Conservation (phyloP, 2,888 invertebrate species). For the Hesperia comma region DNA sequence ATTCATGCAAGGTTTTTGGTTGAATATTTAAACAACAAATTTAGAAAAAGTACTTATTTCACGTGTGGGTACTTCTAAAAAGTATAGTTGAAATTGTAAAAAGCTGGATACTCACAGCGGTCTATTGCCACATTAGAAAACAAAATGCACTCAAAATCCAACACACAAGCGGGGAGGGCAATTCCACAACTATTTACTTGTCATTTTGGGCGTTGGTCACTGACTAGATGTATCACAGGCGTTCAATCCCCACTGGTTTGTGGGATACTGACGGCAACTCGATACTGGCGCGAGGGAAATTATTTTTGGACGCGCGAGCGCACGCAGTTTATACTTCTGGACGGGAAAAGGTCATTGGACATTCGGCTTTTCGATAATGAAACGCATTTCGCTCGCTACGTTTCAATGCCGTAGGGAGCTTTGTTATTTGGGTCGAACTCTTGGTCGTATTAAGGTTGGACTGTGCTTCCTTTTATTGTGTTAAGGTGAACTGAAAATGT, state of each 20-base stretch:
- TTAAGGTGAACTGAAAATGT: background rate
- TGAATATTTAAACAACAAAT: no score
- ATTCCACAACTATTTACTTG: constrained; percentile 66
- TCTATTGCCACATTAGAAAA: constrained; percentile 66
- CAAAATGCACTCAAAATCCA: constrained; percentile 60
- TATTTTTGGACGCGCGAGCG: constrained; percentile 69
- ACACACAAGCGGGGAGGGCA: constrained; percentile 61
- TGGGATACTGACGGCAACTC: constrained; percentile 73
- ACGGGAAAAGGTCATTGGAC: constrained; percentile 81
- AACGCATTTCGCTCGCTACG: constrained; percentile 37
- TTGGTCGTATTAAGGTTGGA: background rate
- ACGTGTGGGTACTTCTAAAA: no score
- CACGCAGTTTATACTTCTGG: constrained; percentile 76
- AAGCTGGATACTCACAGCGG: constrained; percentile 74
- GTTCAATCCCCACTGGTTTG: constrained; percentile 56
- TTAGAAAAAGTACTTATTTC: no score
- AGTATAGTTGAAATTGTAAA: constrained; percentile 28
- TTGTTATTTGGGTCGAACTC: constrained; percentile 32
- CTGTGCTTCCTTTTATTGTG: constrained; percentile 20
- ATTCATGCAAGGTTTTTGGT: constrained; percentile 7
- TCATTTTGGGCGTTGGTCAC: constrained; percentile 65
- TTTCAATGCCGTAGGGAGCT: constrained; percentile 37
- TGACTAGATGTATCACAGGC: constrained; percentile 78
- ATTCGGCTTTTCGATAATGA: constrained; percentile 48
- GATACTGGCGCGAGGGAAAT: constrained; percentile 68